These are phyloP conservation scores for Etia nguti DNA, from an alignment of 2,113 vertebrate genomes.

Conservation along the genomic window DNA sequence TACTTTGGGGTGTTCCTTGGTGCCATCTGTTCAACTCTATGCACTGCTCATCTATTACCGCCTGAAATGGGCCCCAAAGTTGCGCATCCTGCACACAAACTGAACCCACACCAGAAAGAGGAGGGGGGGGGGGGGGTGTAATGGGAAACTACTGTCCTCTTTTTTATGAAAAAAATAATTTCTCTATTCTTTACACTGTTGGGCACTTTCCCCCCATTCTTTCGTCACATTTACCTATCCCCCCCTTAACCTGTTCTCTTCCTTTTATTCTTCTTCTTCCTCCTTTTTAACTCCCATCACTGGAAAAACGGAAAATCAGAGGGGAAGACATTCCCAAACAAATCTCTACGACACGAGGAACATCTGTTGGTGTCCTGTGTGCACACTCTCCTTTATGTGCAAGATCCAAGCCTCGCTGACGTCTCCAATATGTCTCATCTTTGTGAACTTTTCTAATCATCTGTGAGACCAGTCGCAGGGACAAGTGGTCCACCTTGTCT, in stretches of 20 bases:
- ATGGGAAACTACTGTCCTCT: background rate
- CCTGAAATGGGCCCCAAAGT: constrained; percentile 64
- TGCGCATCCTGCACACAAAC: constrained; percentile 37
- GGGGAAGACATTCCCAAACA: constrained; percentile 59
- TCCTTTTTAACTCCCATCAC: constrained; percentile 20
- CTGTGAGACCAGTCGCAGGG: constrained; percentile 34
- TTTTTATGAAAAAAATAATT: background rate
- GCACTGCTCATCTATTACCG: constrained; percentile 65
- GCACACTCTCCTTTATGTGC: constrained; percentile 1
- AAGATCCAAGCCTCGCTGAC: constrained; percentile 27
- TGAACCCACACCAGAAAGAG: background rate
- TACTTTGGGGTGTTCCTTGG: constrained; percentile 87
- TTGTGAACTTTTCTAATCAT: constrained; percentile 47
- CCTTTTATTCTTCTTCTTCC: background rate
- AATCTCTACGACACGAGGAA: constrained; percentile 47
- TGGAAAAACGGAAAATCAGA: constrained; percentile 41
- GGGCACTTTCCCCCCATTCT: background rate
- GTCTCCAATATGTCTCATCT: constrained; percentile 47
- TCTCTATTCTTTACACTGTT: background rate
- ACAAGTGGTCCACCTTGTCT: constrained; percentile 47
- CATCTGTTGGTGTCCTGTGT: constrained; percentile 43
- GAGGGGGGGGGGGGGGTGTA: background rate
- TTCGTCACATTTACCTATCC: background rate
- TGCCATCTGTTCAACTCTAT: constrained; percentile 85
- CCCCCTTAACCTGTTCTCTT: background rate